Evolutionary conservation across 2,113 vertebrate species (phyloP), one percentile per base, ranked within the genome.

Genomic region (Zosterops pallidus): DNA sequence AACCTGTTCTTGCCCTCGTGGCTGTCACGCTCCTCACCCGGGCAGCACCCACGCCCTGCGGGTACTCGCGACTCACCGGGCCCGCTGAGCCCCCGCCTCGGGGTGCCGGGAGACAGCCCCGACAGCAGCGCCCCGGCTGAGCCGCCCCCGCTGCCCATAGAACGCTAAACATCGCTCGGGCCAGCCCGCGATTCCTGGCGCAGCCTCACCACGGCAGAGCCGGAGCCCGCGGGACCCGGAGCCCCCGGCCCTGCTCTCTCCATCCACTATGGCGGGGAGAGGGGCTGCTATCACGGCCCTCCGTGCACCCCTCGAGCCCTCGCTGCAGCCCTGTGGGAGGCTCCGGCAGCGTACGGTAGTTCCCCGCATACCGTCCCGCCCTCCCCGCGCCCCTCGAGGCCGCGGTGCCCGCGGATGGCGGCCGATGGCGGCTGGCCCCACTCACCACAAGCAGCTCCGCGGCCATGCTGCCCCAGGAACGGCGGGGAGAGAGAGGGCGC

Each of bases 401-500:
- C 21, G 19, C 60, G 9, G 11, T 17, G 26, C 16, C 60, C 17
- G 33, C 70, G 39, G 97, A 97, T 97, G 65, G 5, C 28, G 4
- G 5, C 2, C 2, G 95, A 62, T 63, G 37, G 18, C 37, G 37
- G 28, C 49, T 5, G 37, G 1, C 2, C 12, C 5, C 0, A n/a
- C 95, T 89, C 62, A 94, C 93, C 92, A 0, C 33, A 12, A 0
- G 0, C 12, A 0, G 1, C 11, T 0, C 5, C 0, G 1, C 41
- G 13, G 12, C 90, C 92, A 81, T 47, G 6, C 2, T 4, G 3
- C 0, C 14, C 9, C 22, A 0, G 0, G 1, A 0, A 2, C 1
- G 1, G 3, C 3, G 7, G 2, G 4, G 7, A 5, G 4, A 5
- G 4, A 5, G 6, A 1, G 1, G 0, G 7, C 0, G 3, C 7